A percentile compares a stretch with the other conserved stretches of the same genome.
Evolutionary conservation across 2,113 vertebrate species (phyloP).

Genomic region (Spheniscus mendiculus): DNA sequence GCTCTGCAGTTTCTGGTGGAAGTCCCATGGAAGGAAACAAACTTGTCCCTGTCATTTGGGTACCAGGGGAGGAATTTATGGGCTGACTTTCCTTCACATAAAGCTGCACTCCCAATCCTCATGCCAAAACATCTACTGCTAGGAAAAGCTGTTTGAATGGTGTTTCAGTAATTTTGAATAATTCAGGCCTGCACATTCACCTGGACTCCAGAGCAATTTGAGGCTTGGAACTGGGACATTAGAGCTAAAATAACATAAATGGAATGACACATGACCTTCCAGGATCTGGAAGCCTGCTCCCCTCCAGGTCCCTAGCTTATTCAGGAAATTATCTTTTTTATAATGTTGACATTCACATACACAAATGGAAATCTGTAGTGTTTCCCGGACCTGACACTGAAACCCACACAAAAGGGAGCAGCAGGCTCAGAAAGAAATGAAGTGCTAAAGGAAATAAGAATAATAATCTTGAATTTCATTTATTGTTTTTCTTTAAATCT

Average conservation of each 20-base stretch:
- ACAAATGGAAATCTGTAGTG: not conserved
- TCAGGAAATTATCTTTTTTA: constrained; percentile 26
- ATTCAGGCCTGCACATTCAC: not conserved
- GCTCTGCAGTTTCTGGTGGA: not conserved
- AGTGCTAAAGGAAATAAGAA: not conserved
- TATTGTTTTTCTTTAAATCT: not conserved
- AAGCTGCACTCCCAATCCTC: not conserved
- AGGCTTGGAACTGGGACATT: not conserved
- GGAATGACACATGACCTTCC: not conserved
- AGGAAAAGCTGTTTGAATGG: not conserved
- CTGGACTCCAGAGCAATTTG: not conserved
- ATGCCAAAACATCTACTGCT: not conserved
- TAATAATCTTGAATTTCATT: not conserved
- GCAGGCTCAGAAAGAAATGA: not conserved
- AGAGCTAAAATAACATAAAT: not conserved
- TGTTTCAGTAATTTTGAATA: not conserved
- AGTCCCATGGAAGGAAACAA: not conserved
- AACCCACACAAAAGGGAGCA: not conserved
- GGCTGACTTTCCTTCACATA: not conserved
- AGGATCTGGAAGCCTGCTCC: not conserved
- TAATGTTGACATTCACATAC: not conserved
- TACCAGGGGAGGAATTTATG: not conserved
- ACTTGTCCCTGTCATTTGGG: not conserved
- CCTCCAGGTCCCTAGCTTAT: not conserved
- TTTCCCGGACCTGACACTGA: not conserved